These are phyloP conservation scores for Ellobius talpinus DNA, from an alignment of 2,113 vertebrate genomes.

Conservation along the genomic window DNA sequence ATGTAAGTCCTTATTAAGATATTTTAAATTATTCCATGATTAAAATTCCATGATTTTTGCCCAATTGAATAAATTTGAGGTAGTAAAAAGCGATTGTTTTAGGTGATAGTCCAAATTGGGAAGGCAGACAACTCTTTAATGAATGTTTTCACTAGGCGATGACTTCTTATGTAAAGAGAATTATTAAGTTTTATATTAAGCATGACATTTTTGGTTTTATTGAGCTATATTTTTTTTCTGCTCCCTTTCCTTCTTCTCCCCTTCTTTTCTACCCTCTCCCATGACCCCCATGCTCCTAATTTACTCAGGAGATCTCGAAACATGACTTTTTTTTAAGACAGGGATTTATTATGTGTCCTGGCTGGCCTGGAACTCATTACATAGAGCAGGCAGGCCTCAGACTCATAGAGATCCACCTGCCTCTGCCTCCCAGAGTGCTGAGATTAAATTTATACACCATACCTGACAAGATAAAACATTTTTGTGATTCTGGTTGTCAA, in stretches of 20 bases:
- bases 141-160: background rate
- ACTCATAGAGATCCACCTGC: background rate
- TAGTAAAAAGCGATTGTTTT: background rate
- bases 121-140: background rate
- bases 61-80: background rate
- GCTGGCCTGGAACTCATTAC: background rate
- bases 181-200: background rate
- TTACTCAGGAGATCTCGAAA: too few relatives aligned
- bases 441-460: background rate
- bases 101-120: background rate
- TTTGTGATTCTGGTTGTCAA: background rate
- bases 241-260: too few relatives aligned
- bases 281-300: too few relatives aligned
- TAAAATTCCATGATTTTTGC: background rate
- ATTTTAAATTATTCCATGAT: background rate
- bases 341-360: too few relatives aligned
- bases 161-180: background rate
- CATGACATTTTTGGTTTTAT: background rate
- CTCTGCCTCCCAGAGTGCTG: too few relatives aligned
- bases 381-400: background rate
- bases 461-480: background rate
- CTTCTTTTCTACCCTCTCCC: too few relatives aligned
- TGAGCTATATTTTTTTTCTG: too few relatives aligned
- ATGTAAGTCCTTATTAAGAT: slow-evolving; percentile 31
- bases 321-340: background rate